Evolutionary conservation across 2,888 invertebrate species (phyloP), one percentile per base, ranked within the genome.

Genomic region (Phalera bucephala): DNA sequence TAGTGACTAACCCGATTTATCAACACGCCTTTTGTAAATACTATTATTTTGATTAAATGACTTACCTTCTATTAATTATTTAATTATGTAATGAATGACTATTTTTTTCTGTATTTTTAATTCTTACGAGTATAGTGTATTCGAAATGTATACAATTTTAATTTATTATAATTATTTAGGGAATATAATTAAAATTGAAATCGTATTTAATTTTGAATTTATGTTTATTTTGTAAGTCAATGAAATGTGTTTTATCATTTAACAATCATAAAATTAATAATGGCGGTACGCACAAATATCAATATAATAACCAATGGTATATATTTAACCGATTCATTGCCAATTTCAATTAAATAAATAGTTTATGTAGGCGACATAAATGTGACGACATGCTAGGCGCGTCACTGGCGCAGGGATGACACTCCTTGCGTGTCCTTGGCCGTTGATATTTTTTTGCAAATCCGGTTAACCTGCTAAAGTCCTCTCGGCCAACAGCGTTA

Each of bases 171-270:
- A 59, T 60, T 60, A 72, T 25, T 2, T 25, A 11, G 60, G 66
- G 69, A 69, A 77, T 72, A 17, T 79, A 74, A 78, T 73, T 71
- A 60, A 56, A 52, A 61, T 69, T 69, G 66, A 62, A 49, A 46
- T 47, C 61, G 54, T 61, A 53, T 69, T 71, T 23, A 49, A 41
- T 44, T 65, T 68, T 54, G 49, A 54, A 52, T 62, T 70, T 46
- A 53, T 60, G 52, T 55, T 57, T 51, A 46, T 51, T 55, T 57
- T 56, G 15, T 51, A 39, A 44, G 47, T 36, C 36, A 44, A 44
- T 52, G 40, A 33, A 45, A 40, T 47, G 49, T 49, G 49, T 52
- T 49, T 32, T 40, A 48, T 40, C 13, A 41, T 39, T 45, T 42
- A 38, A 31, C 20, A 45, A 47, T 52, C 22, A 40, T 48, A 52